phyloP scores from a whole-genome alignment of 2,113 vertebrate genomes.

The Carassius carassius region DNA sequence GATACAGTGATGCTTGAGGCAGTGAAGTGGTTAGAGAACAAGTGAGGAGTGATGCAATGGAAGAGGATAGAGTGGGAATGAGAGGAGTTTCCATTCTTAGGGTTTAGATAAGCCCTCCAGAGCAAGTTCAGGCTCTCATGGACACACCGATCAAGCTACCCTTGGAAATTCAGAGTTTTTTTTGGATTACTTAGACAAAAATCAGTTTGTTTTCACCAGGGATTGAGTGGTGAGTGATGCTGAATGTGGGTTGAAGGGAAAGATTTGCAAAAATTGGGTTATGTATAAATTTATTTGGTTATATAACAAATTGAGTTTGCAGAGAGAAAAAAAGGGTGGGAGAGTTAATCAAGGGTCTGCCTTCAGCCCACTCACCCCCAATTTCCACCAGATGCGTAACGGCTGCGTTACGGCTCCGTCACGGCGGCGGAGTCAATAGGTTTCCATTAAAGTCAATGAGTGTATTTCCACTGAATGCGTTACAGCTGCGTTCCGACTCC shows the following conservation, averaged over 20 bases:
- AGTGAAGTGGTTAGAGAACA: not conserved
- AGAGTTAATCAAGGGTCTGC: conserved; percentile 58
- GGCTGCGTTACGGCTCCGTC: no score
- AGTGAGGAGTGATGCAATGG: not conserved
- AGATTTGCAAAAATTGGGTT: conserved; percentile 45
- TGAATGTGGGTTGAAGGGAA: conserved; percentile 58
- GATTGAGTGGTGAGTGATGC: conserved; percentile 64
- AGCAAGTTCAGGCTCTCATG: not conserved
- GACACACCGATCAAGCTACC: not conserved
- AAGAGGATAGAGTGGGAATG: not conserved
- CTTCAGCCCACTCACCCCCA: conserved; percentile 59
- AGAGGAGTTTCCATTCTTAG: not conserved
- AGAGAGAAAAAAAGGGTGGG: conserved; percentile 30
- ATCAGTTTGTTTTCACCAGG: conserved; percentile 42
- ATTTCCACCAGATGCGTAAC: no score
- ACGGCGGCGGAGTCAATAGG: no score
- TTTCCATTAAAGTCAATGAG: no score
- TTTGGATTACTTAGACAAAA: conserved; percentile 8
- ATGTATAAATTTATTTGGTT: conserved; percentile 58
- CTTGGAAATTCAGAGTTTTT: no score
- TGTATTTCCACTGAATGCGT: no score
- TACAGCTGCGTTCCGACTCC: no score
- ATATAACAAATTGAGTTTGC: conserved; percentile 44
- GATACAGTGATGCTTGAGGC: not conserved
- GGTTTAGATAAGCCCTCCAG: conserved; percentile 18